These are phyloP conservation scores for Australoheros facetus DNA, from an alignment of 2,797 vertebrate genomes.

Conservation along the genomic window DNA sequence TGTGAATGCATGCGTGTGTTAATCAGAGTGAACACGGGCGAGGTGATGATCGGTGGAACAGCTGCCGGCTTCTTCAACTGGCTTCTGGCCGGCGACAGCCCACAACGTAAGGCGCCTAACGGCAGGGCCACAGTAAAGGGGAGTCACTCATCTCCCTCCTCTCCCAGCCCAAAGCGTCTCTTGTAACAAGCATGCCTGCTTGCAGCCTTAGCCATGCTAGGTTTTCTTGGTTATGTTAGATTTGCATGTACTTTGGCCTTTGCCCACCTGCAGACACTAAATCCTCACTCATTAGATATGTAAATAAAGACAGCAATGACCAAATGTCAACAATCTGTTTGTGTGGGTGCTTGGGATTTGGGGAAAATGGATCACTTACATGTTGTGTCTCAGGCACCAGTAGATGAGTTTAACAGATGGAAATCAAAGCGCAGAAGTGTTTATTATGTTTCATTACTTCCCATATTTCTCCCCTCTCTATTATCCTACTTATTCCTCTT, in stretches of 20 bases:
- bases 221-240: background rate
- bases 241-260: background rate
- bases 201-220: background rate
- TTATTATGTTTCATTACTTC: background rate
- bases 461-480: background rate
- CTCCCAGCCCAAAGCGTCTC: background rate
- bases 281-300: background rate
- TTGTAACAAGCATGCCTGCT: background rate
- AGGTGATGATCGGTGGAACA: background rate
- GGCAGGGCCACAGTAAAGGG: background rate
- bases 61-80: background rate
- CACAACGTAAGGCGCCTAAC: background rate
- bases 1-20: background rate
- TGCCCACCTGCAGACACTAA: background rate
- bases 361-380: background rate
- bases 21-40: background rate
- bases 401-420: background rate
- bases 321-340: background rate
- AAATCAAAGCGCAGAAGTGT: background rate
- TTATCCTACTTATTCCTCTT: background rate
- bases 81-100: background rate
- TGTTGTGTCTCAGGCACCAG: slow-evolving; percentile 1
- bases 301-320: background rate
- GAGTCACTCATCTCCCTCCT: background rate
- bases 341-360: background rate